Evolutionary conservation across 2,113 vertebrate species (phyloP), one percentile per base, ranked within the genome.

Genomic region (Boulengeromyrus knoepffleri): DNA sequence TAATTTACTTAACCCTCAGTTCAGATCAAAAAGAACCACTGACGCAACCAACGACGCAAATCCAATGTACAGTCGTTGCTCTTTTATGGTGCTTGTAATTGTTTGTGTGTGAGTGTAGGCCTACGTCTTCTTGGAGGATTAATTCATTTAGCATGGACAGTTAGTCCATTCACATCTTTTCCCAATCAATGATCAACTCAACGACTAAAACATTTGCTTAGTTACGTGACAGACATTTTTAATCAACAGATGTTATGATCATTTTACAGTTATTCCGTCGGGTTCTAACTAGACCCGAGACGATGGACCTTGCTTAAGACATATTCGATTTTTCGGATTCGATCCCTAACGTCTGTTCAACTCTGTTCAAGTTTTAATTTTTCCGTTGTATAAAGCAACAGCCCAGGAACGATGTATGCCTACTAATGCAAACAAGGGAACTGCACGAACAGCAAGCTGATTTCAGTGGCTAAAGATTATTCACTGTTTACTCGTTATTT

Each of bases 391-490:
- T 8, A 19, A 42, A 77, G 5, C 36, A 77, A 19, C 36, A 36
- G 10, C 1, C 74, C 36, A 80, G 13, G n/a, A 42, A 42, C 2
- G 36, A 7, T 80, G 42, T 80, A 70, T 27, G 62, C 62, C n/a
- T 31, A 39, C 36, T 80, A 80, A 80, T 19, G 31, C 36, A 80
- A 80, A 42, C 13, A 80, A 80, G 36, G 74, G 74, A 80, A 42
- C 36, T 80, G 36, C 31, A 6, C 36, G 13, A 80, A 42, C 74
- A 42, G 36, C 36, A 42, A 77, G 74, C 36, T 80, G 74, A 80
- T 80, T 80, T 80, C 74, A 42, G 36, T 80, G 74, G 83, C 39
- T 85, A 85, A 85, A 85, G 83, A 85, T 85, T 45, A 85, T 85
- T 85, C 39, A 85, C 45, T 47, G 39, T 85, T 85, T 85, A 45